Conservation (phyloP, 2,888 invertebrate species). For the Ceriagrion tenellum region DNA sequence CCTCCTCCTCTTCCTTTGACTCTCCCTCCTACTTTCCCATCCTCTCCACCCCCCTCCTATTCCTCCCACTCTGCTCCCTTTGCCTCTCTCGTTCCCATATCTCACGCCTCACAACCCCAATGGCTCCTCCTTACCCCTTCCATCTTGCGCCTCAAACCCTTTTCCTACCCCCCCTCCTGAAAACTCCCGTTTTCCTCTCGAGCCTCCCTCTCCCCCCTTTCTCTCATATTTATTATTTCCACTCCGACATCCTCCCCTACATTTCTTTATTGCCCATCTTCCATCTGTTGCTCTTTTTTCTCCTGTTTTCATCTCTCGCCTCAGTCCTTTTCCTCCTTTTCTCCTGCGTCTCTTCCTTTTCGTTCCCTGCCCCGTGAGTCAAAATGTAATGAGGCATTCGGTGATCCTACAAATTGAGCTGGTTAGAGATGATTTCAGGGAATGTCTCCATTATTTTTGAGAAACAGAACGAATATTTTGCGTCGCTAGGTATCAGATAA, state of each 20-base stretch:
- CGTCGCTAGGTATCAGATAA: no score
- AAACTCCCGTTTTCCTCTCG: not conserved
- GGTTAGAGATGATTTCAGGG: not conserved
- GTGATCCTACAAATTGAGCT: not conserved
- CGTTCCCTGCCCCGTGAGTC: not conserved
- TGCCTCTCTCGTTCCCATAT: not conserved
- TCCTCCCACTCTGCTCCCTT: not conserved
- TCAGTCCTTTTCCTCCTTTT: not conserved
- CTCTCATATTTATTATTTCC: not conserved
- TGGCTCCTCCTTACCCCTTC: not conserved
- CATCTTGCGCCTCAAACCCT: not conserved
- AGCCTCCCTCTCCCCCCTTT: not conserved
- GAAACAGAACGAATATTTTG: no score
- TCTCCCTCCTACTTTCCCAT: not conserved
- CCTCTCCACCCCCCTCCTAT: not conserved
- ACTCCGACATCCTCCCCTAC: not conserved
- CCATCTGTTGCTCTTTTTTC: not conserved
- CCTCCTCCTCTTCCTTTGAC: not conserved
- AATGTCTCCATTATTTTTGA: not conserved
- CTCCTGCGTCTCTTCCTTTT: not conserved
- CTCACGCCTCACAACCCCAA: not conserved
- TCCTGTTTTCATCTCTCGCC: not conserved
- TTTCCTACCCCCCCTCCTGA: no score
- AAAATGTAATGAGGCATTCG: not conserved
- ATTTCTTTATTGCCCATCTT: not conserved